phyloP scores from a whole-genome alignment of 2,797 vertebrate species.

The Hoplostethus atlanticus region DNA sequence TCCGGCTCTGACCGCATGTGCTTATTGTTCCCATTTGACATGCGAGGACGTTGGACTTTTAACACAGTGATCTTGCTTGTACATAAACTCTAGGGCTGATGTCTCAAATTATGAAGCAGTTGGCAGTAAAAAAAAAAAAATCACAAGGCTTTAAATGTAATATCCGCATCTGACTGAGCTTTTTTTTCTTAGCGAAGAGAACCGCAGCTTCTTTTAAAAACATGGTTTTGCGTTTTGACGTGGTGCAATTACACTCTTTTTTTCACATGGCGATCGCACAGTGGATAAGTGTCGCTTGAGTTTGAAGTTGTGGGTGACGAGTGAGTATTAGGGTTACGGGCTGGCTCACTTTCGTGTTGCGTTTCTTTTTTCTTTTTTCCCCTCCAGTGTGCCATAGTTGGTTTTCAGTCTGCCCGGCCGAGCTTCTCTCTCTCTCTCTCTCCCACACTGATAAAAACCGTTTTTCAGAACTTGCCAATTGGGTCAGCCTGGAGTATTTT shows the following conservation, averaged over 20 bases:
- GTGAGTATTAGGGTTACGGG: constrained; percentile 39
- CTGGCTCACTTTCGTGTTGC: constrained; percentile 21
- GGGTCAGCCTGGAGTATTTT: constrained; percentile 68
- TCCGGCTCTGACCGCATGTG: constrained; percentile 42
- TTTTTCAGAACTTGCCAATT: constrained; percentile 62
- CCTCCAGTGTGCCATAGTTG: constrained; percentile 7
- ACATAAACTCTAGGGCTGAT: constrained; percentile 13
- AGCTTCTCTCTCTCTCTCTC: constrained; percentile 1
- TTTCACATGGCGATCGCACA: constrained; percentile 49
- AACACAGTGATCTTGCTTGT: not conserved
- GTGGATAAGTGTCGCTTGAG: constrained; percentile 28
- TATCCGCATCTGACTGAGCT: not conserved
- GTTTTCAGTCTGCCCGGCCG: constrained; percentile 13
- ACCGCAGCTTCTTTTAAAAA: constrained; percentile 22
- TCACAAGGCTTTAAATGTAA: constrained; percentile 29
- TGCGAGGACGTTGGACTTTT: constrained; percentile 18
- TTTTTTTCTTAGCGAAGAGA: not conserved
- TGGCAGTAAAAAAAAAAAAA: constrained; percentile 2
- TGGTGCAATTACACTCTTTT: constrained; percentile 57
- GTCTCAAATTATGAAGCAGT: constrained; percentile 47
- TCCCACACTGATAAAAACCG: constrained; percentile 50
- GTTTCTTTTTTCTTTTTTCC: not conserved
- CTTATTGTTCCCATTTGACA: constrained; percentile 37
- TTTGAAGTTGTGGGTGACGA: constrained; percentile 35
- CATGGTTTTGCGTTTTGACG: constrained; percentile 34